Evolutionary conservation across 2,797 vertebrate genomes (phyloP).

Genomic region (Lithobates pipiens): DNA sequence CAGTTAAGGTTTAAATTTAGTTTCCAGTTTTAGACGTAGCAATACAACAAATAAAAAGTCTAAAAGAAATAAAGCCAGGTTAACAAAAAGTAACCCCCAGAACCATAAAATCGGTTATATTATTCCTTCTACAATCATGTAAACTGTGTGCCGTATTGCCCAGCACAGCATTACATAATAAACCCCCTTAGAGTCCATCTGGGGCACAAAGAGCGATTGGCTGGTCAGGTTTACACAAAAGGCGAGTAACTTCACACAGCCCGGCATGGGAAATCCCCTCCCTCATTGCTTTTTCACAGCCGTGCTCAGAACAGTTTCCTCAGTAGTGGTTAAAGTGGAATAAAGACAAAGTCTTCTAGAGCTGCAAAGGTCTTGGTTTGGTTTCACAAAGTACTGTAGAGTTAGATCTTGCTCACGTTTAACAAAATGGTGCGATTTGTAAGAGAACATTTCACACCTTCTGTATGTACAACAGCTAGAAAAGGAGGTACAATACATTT

Average conservation of each 20-base stretch:
- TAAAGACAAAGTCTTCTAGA: neutral
- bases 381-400: neutral
- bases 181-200: too few relatives aligned
- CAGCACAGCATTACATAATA: too few relatives aligned
- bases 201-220: neutral
- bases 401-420: neutral
- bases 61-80: too few relatives aligned
- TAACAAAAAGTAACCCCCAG: too few relatives aligned
- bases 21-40: too few relatives aligned
- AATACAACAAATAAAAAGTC: too few relatives aligned
- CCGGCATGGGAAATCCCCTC: conserved; percentile 31
- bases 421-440: neutral
- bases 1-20: too few relatives aligned
- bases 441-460: too few relatives aligned
- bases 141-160: too few relatives aligned
- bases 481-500: too few relatives aligned
- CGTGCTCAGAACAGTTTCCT: conserved; percentile 25
- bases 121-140: neutral
- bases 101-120: too few relatives aligned
- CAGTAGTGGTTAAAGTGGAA: conserved; percentile 24
- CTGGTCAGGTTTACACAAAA: neutral
- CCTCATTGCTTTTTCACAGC: neutral
- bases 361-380: conserved; percentile 6
- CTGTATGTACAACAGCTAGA: too few relatives aligned
- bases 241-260: neutral